phyloP scores from a whole-genome alignment of 2,797 vertebrate genomes.

The Sebastes steindachneri region DNA sequence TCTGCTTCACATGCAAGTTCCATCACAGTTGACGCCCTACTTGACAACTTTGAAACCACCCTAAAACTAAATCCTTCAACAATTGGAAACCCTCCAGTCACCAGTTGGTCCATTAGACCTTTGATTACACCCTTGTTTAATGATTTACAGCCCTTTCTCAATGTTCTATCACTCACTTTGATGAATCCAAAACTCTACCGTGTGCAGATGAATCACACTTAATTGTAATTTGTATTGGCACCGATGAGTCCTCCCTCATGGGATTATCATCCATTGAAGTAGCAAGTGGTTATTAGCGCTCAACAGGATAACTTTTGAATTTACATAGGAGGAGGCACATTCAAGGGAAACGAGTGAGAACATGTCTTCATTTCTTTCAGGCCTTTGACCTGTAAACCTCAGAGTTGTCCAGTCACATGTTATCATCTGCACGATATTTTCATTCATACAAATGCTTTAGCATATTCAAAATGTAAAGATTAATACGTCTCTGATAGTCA shows the following conservation, averaged over 20 bases:
- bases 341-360: neutral
- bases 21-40: neutral
- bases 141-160: slow-evolving; percentile 12
- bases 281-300: neutral
- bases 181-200: neutral
- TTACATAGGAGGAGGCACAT: neutral
- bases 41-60: neutral
- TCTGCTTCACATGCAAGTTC: neutral
- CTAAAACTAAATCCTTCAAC: neutral
- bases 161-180: neutral
- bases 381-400: slow-evolving; percentile 29
- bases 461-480: neutral
- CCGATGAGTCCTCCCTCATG: neutral
- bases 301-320: neutral
- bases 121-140: slow-evolving; percentile 3
- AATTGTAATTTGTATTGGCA: neutral
- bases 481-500: neutral
- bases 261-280: neutral
- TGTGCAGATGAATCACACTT: neutral
- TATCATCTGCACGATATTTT: neutral
- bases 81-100: slow-evolving; percentile 6
- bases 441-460: neutral
- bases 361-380: neutral
- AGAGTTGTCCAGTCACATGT: slow-evolving; percentile 19
- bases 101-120: neutral